These are phyloP conservation scores for Paratrypauchen microcephalus DNA, from an alignment of 2,797 vertebrate species.

Conservation along the genomic window DNA sequence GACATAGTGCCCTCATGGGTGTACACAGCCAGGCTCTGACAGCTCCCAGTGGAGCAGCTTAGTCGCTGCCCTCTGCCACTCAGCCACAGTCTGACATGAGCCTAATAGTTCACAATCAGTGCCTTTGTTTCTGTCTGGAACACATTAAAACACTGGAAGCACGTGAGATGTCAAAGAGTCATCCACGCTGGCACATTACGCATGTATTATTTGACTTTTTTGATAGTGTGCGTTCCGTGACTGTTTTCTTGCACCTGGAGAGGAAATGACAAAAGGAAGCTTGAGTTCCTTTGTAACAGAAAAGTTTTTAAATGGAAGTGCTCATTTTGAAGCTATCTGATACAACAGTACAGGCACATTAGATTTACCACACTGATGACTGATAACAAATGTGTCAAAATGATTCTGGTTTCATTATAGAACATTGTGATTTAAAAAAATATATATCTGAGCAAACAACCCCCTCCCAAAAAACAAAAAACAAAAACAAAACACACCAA, in stretches of 20 bases:
- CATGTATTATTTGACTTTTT: background rate
- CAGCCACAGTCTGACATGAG: slow-evolving; percentile 52
- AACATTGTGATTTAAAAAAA: background rate
- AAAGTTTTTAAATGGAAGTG: slow-evolving; percentile 58
- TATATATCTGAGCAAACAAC: background rate
- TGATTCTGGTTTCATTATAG: background rate
- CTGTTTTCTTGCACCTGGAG: slow-evolving; percentile 72
- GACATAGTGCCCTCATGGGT: background rate
- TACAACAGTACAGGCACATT: background rate
- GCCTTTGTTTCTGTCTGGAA: slow-evolving; percentile 20
- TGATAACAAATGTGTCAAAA: background rate
- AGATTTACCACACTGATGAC: background rate
- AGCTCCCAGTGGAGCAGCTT: slow-evolving; percentile 38
- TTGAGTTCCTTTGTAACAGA: slow-evolving; percentile 72
- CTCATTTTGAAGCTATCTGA: slow-evolving; percentile 26
- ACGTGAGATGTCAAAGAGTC: background rate
- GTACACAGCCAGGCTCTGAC: background rate
- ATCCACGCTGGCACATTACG: background rate
- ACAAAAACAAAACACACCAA: no score
- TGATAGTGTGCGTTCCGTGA: background rate
- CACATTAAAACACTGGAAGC: background rate
- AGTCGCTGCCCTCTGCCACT: slow-evolving; percentile 32
- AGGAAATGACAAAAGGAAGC: slow-evolving; percentile 79
- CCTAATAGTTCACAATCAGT: slow-evolving; percentile 50
- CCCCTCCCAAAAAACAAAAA: no score